These are phyloP conservation scores for Gadus chalcogrammus DNA, from an alignment of 2,113 vertebrate species.

Conservation along the genomic window DNA sequence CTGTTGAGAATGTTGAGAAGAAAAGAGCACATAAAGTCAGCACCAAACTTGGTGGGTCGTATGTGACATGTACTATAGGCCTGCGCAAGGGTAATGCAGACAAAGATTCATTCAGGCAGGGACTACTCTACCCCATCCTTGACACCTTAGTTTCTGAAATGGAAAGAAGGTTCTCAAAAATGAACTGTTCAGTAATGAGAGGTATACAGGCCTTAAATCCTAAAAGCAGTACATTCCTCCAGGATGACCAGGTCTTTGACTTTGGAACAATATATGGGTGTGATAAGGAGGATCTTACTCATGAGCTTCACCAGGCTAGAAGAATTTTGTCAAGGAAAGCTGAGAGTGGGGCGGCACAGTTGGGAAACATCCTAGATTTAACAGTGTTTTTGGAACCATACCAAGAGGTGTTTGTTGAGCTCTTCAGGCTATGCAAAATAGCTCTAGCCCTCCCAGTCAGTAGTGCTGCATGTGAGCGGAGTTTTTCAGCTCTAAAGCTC, in stretches of 20 bases:
- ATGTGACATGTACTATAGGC: conserved; percentile 17
- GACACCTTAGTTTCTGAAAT: conserved; percentile 10
- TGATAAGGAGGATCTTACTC: conserved; percentile 6
- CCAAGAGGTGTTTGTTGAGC: conserved; percentile 9
- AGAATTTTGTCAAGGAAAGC: conserved; percentile 3
- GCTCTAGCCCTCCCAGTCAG: conserved; percentile 8
- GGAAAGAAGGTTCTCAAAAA: conserved; percentile 16
- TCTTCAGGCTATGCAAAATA: conserved; percentile 9
- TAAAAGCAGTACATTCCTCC: conserved; percentile 10
- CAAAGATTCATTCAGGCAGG: conserved; percentile 17
- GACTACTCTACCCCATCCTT: conserved; percentile 16
- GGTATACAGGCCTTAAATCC: conserved; percentile 16
- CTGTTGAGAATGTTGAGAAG: conserved; percentile 13
- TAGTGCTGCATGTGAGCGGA: conserved; percentile 13
- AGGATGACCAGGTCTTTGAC: conserved; percentile 2
- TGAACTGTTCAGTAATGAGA: conserved; percentile 13
- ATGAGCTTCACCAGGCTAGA: conserved; percentile 12
- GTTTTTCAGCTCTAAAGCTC: conserved; percentile 8
- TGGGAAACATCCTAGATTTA: background rate
- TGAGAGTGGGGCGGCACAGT: conserved; percentile 6
- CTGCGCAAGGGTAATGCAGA: conserved; percentile 12
- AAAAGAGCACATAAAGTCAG: conserved; percentile 15
- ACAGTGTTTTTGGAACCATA: conserved; percentile 4
- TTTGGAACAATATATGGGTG: conserved; percentile 1
- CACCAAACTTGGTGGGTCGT: conserved; percentile 17